Conservation (phyloP, 2,888 invertebrate species). For the Portevinia maculata region DNA sequence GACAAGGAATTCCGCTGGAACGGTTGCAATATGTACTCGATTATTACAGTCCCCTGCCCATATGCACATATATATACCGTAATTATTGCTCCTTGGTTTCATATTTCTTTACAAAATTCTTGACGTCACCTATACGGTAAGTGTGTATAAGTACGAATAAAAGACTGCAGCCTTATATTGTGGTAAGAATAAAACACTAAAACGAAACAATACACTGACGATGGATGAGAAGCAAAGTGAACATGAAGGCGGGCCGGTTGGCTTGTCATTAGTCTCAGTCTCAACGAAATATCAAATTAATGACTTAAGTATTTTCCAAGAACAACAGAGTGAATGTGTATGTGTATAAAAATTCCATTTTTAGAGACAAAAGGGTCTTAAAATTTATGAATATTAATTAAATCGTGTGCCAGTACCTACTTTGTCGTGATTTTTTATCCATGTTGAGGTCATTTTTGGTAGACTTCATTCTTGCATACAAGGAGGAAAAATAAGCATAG, state of each 20-base stretch:
- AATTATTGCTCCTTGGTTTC: slow-evolving; percentile 59
- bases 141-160: background rate
- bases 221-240: slow-evolving; percentile 41
- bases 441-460: too few relatives aligned
- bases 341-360: background rate
- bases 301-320: slow-evolving; percentile 44
- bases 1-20: slow-evolving; percentile 66
- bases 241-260: slow-evolving; percentile 42
- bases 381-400: too few relatives aligned
- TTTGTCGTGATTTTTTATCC: too few relatives aligned
- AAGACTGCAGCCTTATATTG: slow-evolving; percentile 40
- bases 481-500: too few relatives aligned
- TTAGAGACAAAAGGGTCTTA: too few relatives aligned
- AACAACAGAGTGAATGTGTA: slow-evolving; percentile 22
- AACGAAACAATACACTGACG: slow-evolving; percentile 51
- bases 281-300: slow-evolving; percentile 68
- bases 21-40: slow-evolving; percentile 69
- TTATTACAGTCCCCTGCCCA: slow-evolving; percentile 66
- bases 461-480: too few relatives aligned
- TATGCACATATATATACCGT: slow-evolving; percentile 56
- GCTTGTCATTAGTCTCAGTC: slow-evolving; percentile 48
- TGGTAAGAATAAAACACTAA: slow-evolving; percentile 54
- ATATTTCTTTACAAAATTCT: slow-evolving; percentile 71
- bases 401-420: too few relatives aligned
- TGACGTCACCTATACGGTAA: slow-evolving; percentile 50